Base-by-base conservation (phyloP, 2,888 invertebrate species). In the Caenorhabditis sp. region DNA sequence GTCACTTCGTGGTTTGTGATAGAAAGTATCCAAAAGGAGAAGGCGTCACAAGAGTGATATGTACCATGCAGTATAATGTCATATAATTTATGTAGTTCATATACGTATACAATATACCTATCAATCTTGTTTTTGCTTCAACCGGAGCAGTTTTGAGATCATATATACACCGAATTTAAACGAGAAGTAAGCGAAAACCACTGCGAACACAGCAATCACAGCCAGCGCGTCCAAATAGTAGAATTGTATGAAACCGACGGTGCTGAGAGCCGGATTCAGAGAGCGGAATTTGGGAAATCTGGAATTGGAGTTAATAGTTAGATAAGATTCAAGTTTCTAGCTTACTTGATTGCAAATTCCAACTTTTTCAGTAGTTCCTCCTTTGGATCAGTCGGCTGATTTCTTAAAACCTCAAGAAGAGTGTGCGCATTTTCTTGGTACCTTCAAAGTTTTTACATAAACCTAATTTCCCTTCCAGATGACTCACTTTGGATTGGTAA, bases 361-460 rank as follows among this genome's bases (percentile, higher is more conserved):
- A 73, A 11, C 26, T 73, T 58, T 20, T 65, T 65, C 37, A 74
- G 8, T 6, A 74, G 52, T 11, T 48, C 66, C n/a, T 50, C 27
- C 30, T 48, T 66, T 15, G 74, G 74, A 22, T 74, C 74, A 22
- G 53, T 55, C 32, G 74, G 74, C 15, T 66, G 74, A 24, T 66
- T 74, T 2, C 20, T 20, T 0, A 74, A 17, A 3, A 74, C 66
- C 15, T 62, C 24, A 3, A 41, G 22, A 7, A 74, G 35, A 0
- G 20, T 24, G 27, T 62, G 17, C 0, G 74, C 66, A 11, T 50
- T 66, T n/a, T 61, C 8, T 6, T 61, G 20, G 55, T 66, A 74
- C 65, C 46, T 73, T 27, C 27, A 9, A n/a, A n/a, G n/a, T n/a
- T n/a, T n/a, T n/a, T n/a, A n/a, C n/a, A n/a, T n/a, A n/a, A n/a